These are phyloP conservation scores for Pelodiscus sinensis DNA, from an alignment of 2,113 vertebrate genomes.

Conservation along the genomic window DNA sequence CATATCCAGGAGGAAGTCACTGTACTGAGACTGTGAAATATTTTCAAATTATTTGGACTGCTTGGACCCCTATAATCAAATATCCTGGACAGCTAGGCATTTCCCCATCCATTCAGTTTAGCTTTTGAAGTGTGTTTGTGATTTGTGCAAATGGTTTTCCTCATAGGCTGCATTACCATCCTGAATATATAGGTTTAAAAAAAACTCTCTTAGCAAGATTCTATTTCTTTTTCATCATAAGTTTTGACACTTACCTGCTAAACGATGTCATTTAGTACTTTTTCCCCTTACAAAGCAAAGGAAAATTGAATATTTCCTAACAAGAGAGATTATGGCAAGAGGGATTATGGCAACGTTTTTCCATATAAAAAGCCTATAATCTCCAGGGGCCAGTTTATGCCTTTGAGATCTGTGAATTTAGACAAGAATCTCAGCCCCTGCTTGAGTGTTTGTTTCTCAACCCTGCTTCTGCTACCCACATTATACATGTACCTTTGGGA, in stretches of 20 bases:
- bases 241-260: conserved; percentile 71
- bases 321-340: conserved; percentile 68
- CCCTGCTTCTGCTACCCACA: not conserved
- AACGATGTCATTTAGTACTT: conserved; percentile 72
- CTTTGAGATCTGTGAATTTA: conserved; percentile 29
- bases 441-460: not conserved
- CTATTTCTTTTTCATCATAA: conserved; percentile 72
- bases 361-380: conserved; percentile 54
- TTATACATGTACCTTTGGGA: accelerated
- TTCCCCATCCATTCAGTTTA: conserved; percentile 51
- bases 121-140: conserved; percentile 65
- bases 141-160: conserved; percentile 74
- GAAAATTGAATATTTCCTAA: conserved; percentile 73
- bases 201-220: conserved; percentile 66
- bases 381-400: conserved; percentile 31
- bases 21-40: not conserved
- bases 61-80: not conserved
- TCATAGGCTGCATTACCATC: conserved; percentile 72
- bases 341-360: conserved; percentile 59
- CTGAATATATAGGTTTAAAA: conserved; percentile 71
- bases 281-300: conserved; percentile 65
- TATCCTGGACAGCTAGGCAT: conserved; percentile 16
- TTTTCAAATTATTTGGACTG: conserved; percentile 6
- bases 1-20: not conserved
- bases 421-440: not conserved